These are phyloP conservation scores for Dendrocopos noguchii DNA, from an alignment of 2,113 vertebrate genomes.

Conservation along the genomic window DNA sequence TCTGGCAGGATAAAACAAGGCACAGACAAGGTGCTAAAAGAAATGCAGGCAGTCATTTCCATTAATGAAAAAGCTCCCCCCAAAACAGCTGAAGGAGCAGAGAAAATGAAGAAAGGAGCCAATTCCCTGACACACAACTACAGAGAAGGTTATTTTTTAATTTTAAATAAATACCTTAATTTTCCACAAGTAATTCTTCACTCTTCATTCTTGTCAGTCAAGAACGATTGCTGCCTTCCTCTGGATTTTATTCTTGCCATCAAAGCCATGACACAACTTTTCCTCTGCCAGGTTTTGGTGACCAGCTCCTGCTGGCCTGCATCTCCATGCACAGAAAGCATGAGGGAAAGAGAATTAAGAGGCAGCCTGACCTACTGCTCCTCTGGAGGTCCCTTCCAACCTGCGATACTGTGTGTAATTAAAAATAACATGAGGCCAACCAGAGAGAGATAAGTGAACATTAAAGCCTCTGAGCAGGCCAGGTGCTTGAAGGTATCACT, in stretches of 20 bases:
- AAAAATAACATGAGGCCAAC: background rate
- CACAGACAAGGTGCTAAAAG: background rate
- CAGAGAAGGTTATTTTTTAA: background rate
- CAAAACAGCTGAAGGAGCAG: background rate
- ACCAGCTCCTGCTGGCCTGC: background rate
- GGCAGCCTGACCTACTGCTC: background rate
- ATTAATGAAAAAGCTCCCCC: background rate
- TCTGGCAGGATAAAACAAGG: background rate
- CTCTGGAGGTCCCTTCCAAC: too few relatives aligned
- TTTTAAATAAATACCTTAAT: background rate
- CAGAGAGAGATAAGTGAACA: conserved; percentile 8
- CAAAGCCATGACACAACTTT: background rate
- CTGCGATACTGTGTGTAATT: background rate
- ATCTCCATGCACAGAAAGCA: background rate
- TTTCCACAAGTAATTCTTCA: background rate
- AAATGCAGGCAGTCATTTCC: background rate
- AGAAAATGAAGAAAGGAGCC: background rate
- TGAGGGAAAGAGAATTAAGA: background rate
- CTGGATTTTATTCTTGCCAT: background rate
- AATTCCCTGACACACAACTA: background rate
- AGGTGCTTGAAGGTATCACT: background rate
- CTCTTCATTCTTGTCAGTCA: background rate
- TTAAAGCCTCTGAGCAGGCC: background rate
- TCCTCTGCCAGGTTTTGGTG: background rate
- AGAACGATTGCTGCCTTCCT: background rate